Evolutionary conservation across 2,888 invertebrate genomes (phyloP), one percentile per base, ranked within the genome.

Genomic region (Lydus trimaculatus): DNA sequence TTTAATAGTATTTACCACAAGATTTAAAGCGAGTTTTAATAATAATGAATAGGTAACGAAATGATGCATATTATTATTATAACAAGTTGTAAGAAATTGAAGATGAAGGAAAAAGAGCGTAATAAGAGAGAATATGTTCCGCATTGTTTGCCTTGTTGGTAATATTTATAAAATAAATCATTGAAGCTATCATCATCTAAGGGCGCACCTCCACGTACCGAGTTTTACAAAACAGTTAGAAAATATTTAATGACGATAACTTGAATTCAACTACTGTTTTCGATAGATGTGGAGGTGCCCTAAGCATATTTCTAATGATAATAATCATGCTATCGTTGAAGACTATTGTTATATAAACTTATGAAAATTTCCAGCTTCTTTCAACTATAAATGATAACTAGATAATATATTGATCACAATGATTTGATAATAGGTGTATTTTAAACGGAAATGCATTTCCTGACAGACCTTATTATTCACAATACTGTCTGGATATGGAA

Each of bases 371-470:
- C 8, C 33, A 33, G 7, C 1, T 2, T 1, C 33, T 33, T 33
- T 33, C 7, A 1, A 33, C 7, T 15, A 3, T 36, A 43, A 6
- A 56, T 48, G 20, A 48, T 56, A 56, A 25, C 23, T 25, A 13
- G 56, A n/a, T n/a, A n/a, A n/a, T 4, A 25, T 56, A 56, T 25
- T 25, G 56, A 56, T 56, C 56, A 25, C 25, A 56, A 25, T 56
- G 6, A 4, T 15, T 56, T 25, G 56, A 56, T 56, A 56, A 13
- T 20, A n/a, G n/a, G n/a, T n/a, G n/a, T 7, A 23, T 23, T 13
- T 23, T 8, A 48, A 56, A 56, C 56, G 56, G 56, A 56, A 56
- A 56, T 25, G 4, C 25, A 56, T 56, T 56, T 56, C 56, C 56
- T 56, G 56, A 56, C 56, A 56, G 56, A 23, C 11, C 56, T 3